Evolutionary conservation across 2,113 vertebrate genomes (phyloP).

Genomic region (Caracal caracal): DNA sequence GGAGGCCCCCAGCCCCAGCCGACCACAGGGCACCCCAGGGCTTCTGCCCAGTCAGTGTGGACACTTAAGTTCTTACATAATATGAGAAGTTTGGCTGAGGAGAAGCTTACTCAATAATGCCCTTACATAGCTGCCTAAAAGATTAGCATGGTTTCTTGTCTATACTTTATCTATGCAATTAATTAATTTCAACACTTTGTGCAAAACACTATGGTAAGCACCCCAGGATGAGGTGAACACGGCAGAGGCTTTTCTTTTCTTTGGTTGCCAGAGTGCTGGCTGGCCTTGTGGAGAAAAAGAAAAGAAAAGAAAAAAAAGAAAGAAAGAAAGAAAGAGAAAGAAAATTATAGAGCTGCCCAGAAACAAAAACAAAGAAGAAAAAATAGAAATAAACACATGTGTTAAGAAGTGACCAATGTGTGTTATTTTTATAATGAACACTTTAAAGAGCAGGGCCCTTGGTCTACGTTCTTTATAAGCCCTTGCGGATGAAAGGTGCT

Average conservation of each 20-base stretch:
- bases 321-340: neutral
- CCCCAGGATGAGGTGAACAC: neutral
- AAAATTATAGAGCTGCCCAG: constrained; percentile 43
- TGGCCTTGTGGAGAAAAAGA: neutral
- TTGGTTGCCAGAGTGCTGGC: neutral
- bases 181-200: neutral
- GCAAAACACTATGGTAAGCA: neutral
- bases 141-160: neutral
- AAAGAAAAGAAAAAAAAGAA: neutral
- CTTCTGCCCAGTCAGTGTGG: neutral
- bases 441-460: neutral
- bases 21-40: no score
- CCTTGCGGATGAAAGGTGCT: neutral
- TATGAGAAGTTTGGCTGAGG: neutral
- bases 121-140: neutral
- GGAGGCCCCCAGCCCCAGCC: neutral
- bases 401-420: neutral
- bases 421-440: constrained; percentile 55
- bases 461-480: neutral
- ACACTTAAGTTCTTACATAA: neutral
- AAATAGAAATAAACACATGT: constrained; percentile 14
- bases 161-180: neutral
- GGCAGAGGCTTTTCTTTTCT: neutral
- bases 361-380: constrained; percentile 47
- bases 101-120: neutral